Conservation (phyloP, 1,140 invertebrate species). For the Thaumatotibia leucotreta region DNA sequence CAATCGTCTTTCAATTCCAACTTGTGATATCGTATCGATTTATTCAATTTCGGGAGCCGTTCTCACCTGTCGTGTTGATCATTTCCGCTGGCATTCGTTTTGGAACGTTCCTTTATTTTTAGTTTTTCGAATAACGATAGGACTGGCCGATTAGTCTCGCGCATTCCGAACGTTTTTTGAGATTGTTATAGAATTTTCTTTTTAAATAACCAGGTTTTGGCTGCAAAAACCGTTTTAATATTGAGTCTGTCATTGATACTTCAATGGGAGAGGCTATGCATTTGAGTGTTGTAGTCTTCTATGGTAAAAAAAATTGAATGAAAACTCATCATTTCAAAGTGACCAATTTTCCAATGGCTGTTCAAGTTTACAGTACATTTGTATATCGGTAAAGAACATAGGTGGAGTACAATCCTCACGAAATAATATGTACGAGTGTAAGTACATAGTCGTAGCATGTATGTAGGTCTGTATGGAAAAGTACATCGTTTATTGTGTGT, state of each 20-base stretch:
- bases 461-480: too few relatives aligned
- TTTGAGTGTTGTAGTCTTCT: too few relatives aligned
- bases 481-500: too few relatives aligned
- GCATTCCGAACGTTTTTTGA: slow-evolving; percentile 51
- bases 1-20: slow-evolving; percentile 64
- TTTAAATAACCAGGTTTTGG: slow-evolving; percentile 19
- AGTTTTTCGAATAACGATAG: slow-evolving; percentile 45
- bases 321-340: too few relatives aligned
- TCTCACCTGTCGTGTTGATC: slow-evolving; percentile 52
- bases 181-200: slow-evolving; percentile 31
- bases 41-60: slow-evolving; percentile 66
- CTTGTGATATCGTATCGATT: slow-evolving; percentile 61
- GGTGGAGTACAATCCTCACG: too few relatives aligned
- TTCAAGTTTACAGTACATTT: too few relatives aligned
- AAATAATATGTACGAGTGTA: too few relatives aligned
- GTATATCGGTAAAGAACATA: too few relatives aligned
- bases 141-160: slow-evolving; percentile 54
- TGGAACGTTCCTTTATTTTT: slow-evolving; percentile 30
- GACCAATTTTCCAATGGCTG: too few relatives aligned
- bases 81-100: slow-evolving; percentile 52
- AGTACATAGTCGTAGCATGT: too few relatives aligned
- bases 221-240: background rate
- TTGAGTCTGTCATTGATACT: background rate
- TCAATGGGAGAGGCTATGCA: too few relatives aligned
- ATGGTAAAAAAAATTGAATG: too few relatives aligned